Base-by-base conservation (phyloP, 2,797 vertebrate genomes). In the Merluccius polli region DNA sequence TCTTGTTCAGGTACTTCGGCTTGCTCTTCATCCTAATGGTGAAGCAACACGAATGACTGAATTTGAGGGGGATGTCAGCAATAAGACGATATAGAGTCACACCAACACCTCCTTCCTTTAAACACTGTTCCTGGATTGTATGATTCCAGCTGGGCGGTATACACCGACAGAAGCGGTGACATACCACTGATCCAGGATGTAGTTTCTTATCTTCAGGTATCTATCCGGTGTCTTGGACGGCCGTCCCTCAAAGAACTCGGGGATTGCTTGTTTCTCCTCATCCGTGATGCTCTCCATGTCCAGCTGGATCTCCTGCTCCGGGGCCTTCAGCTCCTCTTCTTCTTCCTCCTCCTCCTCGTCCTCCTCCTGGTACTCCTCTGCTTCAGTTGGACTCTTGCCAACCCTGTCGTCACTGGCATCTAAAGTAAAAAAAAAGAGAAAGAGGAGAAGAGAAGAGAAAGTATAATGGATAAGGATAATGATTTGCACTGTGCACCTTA, bases 101-200 rank as follows among this genome's bases (percentile, higher is more conserved):
- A 24, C 59, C 24, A 4, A 2, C 18, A 21, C 59, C 24, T 65
- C 11, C 11, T 11, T 65, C 59, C 24, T 11, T 65, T 24, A 24
- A 27, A 65, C n/a, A 65, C 27, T n/a, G n/a, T n/a, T n/a, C n/a
- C n/a, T 65, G 59, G 52, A 59, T 59, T 1, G 21, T 35, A 35
- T 35, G n/a, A n/a, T 41, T 41, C 38, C 4, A 10, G 52, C 52
- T n/a, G 52, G 7, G 52, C 52, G n/a, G 52, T 59, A 48, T 48
- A 21, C 38, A 21, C 12, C 5, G 44, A 48, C 7, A 59, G 52
- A 59, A 59, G n/a, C 4, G 24, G 16, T 59, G 24, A 79, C 89
- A 92, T 93, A 99, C 98, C 98, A 99, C 27, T 97, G 97, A 86
- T 98, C 97, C 93, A 98, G 91, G 88, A 99, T 99, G 70, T 98